Percentiles rank a stretch among this genome's conserved stretches.
These are phyloP conservation scores for Eurystomus glaucurus DNA, from an alignment of 2,797 vertebrate species.

Conservation along the genomic window DNA sequence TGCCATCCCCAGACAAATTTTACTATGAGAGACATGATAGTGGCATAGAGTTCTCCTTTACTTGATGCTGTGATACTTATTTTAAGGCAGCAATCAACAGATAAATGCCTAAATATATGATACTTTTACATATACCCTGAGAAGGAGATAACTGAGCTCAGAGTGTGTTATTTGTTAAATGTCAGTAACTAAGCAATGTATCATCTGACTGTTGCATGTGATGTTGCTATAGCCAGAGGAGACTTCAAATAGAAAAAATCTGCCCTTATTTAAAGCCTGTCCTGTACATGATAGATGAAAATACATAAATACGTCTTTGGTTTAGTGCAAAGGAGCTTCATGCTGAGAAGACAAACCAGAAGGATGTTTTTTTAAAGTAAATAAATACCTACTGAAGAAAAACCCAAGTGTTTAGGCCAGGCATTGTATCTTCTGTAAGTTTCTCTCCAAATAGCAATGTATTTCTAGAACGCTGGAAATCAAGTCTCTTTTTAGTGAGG, in stretches of 20 bases:
- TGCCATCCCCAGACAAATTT: not conserved
- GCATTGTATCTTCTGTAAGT: not conserved
- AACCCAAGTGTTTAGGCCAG: not conserved
- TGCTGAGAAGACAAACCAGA: not conserved
- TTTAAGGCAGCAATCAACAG: not conserved
- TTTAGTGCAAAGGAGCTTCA: not conserved
- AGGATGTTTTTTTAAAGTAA: not conserved
- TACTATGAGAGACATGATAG: fast-evolving
- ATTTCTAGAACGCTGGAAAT: not conserved
- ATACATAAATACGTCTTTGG: not conserved
- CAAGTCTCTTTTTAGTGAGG: not conserved
- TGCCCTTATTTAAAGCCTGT: not conserved
- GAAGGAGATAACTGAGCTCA: not conserved
- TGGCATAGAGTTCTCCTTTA: not conserved
- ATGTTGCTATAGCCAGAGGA: not conserved
- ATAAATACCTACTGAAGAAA: not conserved
- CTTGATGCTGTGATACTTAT: not conserved
- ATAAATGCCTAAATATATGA: not conserved
- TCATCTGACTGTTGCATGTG: not conserved
- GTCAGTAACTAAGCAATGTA: not conserved
- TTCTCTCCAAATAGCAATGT: not conserved
- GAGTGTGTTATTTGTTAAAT: not conserved
- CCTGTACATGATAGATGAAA: fast-evolving
- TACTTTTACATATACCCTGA: not conserved
- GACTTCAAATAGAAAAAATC: not conserved